Evolutionary conservation across 92 coral and sea anemone species (phyloP).

Genomic region (Isaurus tuberculatus): DNA sequence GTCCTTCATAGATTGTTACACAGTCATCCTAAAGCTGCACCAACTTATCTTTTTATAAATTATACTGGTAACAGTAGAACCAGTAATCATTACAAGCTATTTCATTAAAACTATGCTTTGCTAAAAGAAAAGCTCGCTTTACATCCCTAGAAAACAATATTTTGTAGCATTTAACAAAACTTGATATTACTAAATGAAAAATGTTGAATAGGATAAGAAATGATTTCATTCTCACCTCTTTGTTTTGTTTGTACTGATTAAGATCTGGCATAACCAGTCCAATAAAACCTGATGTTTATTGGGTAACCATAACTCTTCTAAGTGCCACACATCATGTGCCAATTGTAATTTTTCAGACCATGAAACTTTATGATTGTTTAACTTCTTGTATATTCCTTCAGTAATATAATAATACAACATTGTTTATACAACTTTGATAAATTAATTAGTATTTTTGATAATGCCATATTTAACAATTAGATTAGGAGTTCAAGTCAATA

Average conservation of each 20-base stretch:
- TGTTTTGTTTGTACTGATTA: conserved; percentile 55
- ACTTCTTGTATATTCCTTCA: conserved; percentile 75
- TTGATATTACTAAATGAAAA: neutral
- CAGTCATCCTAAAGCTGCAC: no score
- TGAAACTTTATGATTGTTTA: conserved; percentile 55
- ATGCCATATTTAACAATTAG: no score
- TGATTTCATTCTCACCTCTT: conserved; percentile 48
- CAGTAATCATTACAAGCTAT: no score
- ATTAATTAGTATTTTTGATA: no score
- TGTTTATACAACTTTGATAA: no score
- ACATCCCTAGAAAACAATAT: neutral
- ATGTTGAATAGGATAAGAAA: no score
- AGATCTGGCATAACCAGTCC: conserved; percentile 77
- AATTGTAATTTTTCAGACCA: conserved; percentile 66
- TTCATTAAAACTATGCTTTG: no score
- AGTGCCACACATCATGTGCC: conserved; percentile 74
- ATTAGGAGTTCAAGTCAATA: no score
- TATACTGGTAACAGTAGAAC: no score
- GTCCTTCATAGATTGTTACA: no score
- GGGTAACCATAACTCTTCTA: conserved; percentile 71
- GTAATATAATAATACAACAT: neutral
- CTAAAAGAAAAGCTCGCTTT: no score
- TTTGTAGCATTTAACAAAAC: neutral
- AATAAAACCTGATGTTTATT: conserved; percentile 82
- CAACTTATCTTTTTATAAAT: no score